Evolutionary conservation across 64 coral and sea anemone genomes (phyloP), one percentile per base, ranked within the genome.

Genomic region (Actinia equina): DNA sequence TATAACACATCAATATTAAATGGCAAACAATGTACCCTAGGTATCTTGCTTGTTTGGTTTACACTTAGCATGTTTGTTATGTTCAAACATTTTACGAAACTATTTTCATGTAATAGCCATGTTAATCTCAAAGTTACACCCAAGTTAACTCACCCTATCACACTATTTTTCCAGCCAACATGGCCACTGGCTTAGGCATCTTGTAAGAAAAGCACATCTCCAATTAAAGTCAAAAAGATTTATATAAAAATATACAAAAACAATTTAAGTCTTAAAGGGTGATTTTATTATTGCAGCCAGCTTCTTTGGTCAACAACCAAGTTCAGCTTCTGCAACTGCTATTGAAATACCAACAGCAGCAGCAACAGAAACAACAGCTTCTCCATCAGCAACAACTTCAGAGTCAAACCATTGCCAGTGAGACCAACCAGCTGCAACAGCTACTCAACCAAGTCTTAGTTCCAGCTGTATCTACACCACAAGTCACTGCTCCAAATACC

Each of bases 361-460:
- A 86, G 22, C 88, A 87, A n/a, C 94, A 92, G 22, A 65, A 87
- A 19, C 43, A 86, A 25, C 84, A 88, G 12, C 71, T 89, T 41
- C 65, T 85, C 7, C 85, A 90, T 10, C 80, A 88, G 17, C 91
- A 92, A 52, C 86, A 92, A 58, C 81, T 87, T 6, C 86, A 92
- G 37, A 92, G 56, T 82, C 58, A 71, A 46, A 42, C 87, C 37
- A 23, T 83, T 57, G 91, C 86, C 22, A 85, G 83, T 85, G 91
- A 96, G 88, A 96, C 76, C 30, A 43, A 67, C 58, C 79, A 87
- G 55, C 77, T 87, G 6, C 87, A 96, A n/a, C 88, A 71, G 60
- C 85, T 90, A 79, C 20, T 90, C 51, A 85, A 78, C 23, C 88
- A 55, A 49, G 58, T 89, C 15, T 20, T 43, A 82, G 44, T 59